Percentiles rank a stretch among this genome's conserved stretches.
Evolutionary conservation across 2,113 vertebrate species (phyloP).

Genomic region (Seriola rivoliana): DNA sequence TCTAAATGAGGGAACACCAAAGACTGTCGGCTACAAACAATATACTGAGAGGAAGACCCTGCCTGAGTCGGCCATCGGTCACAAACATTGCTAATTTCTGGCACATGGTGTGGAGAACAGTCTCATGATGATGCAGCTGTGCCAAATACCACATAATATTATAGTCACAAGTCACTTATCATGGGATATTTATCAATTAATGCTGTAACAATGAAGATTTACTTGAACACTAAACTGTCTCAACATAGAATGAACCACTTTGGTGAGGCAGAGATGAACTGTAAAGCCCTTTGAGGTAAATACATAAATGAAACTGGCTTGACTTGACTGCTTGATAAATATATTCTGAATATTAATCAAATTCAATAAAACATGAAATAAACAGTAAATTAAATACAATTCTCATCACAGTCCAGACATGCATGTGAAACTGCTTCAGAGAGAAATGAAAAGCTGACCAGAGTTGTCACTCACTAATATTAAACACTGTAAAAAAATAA

Average conservation of each 20-base stretch:
- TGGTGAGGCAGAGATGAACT: background rate
- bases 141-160: slow-evolving; percentile 26
- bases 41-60: background rate
- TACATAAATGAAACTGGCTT: background rate
- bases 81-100: background rate
- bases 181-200: slow-evolving; percentile 12
- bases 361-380: too few species aligned
- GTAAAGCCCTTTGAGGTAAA: background rate
- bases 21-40: background rate
- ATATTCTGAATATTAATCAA: too few species aligned
- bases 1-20: background rate
- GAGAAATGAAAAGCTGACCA: background rate
- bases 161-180: slow-evolving; percentile 35
- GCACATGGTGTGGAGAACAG: background rate
- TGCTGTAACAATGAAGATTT: background rate
- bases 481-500: too few species aligned
- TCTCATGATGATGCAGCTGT: slow-evolving; percentile 20
- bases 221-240: background rate
- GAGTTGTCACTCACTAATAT: background rate
- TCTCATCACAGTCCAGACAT: too few species aligned
- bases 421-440: too few species aligned
- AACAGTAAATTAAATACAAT: background rate
- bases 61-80: background rate
- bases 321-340: background rate
- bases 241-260: background rate